phyloP scores from a whole-genome alignment of 2,113 vertebrate species.

The Gulo gulo region DNA sequence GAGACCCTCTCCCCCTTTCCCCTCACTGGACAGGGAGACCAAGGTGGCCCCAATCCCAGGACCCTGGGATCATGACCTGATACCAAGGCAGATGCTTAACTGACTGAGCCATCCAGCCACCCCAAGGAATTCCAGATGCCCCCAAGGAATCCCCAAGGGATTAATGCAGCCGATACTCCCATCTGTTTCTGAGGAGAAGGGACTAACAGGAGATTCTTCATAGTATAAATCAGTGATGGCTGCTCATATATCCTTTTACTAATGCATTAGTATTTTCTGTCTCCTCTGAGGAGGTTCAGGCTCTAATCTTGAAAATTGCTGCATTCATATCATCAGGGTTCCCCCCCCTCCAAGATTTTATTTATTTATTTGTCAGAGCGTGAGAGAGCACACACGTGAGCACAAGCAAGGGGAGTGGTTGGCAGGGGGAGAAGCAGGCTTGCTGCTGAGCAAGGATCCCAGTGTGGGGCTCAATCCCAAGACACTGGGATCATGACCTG shows the following conservation, averaged over 20 bases:
- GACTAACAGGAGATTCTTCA: background rate
- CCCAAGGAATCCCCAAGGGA: background rate
- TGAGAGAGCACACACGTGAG: no score
- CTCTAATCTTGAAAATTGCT: constrained; percentile 50
- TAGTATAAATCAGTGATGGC: background rate
- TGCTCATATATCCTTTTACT: constrained; percentile 26
- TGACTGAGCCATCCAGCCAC: background rate
- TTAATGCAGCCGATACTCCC: background rate
- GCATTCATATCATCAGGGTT: background rate
- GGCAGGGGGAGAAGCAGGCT: no score
- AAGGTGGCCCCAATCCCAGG: background rate
- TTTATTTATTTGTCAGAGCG: no score
- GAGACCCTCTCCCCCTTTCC: background rate
- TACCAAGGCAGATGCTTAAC: background rate
- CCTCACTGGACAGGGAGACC: background rate
- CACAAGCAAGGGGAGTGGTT: no score
- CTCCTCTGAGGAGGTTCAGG: background rate
- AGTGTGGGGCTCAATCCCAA: no score
- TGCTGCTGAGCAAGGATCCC: no score
- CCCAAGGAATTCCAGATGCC: background rate
- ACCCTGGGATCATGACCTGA: background rate
- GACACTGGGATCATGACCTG: no score
- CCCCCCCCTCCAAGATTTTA: no score
- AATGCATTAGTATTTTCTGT: constrained; percentile 34
- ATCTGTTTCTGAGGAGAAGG: background rate